Evolutionary conservation across 2,797 vertebrate species (phyloP).

Genomic region (Gymnothorax javanicus): DNA sequence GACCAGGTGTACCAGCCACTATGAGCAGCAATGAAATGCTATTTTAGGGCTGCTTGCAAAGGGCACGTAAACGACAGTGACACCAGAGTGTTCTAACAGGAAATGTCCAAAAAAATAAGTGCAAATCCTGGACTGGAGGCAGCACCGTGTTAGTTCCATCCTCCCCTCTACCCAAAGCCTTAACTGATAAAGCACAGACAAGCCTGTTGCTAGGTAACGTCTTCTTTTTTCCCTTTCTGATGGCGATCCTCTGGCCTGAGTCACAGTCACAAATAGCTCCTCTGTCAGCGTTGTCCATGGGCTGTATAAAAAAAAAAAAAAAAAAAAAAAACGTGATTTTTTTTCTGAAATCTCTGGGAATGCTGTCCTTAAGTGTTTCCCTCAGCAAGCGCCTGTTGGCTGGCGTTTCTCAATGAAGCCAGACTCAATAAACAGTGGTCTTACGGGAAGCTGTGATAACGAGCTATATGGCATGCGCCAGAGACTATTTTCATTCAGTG

Average conservation of each 20-base stretch:
- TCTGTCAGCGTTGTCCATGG: conserved; percentile 26
- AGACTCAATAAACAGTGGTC: not conserved
- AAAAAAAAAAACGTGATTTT: not conserved
- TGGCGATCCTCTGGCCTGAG: conserved; percentile 51
- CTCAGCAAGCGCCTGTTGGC: not conserved
- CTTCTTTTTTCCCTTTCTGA: conserved; percentile 37
- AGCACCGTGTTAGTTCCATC: conserved; percentile 32
- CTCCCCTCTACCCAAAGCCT: conserved; percentile 22
- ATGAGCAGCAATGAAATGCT: conserved; percentile 9
- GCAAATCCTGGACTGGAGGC: conserved; percentile 35
- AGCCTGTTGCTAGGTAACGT: conserved; percentile 67
- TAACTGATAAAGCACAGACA: conserved; percentile 41
- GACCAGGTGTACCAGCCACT: not conserved
- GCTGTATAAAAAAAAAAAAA: not conserved
- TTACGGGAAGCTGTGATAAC: conserved; percentile 10
- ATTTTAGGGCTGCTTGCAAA: not conserved
- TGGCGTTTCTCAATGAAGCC: not conserved
- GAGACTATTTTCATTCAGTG: conserved; percentile 7
- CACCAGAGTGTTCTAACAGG: not conserved
- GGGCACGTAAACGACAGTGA: not conserved
- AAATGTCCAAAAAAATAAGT: conserved; percentile 20
- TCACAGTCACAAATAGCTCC: conserved; percentile 59
- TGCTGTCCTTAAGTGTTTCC: not conserved
- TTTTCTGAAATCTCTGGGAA: conserved; percentile 1
- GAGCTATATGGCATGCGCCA: not conserved